phyloP scores from a whole-genome alignment of 2,888 invertebrate species.

The Drosophila trichaetosa region DNA sequence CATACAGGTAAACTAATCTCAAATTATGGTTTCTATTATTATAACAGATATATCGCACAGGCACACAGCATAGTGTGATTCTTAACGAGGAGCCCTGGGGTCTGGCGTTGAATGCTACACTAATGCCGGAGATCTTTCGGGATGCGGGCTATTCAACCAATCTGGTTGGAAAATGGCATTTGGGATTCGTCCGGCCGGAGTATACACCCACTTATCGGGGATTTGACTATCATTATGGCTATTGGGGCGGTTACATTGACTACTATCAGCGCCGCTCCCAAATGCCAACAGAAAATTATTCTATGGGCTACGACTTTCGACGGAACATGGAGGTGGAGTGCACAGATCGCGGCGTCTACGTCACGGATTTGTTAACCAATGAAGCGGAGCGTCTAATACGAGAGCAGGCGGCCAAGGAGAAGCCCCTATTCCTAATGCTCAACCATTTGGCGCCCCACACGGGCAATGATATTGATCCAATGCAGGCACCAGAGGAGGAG shows the following conservation, averaged over 20 bases:
- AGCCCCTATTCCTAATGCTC: conserved; percentile 92
- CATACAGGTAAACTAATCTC: conserved; percentile 87
- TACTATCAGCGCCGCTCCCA: conserved; percentile 89
- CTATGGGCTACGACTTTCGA: conserved; percentile 86
- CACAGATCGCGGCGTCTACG: conserved; percentile 86
- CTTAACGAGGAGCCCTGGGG: conserved; percentile 89
- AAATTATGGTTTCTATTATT: not conserved
- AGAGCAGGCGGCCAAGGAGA: conserved; percentile 31
- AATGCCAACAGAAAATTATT: conserved; percentile 77
- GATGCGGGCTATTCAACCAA: conserved; percentile 92
- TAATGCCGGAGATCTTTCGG: conserved; percentile 89
- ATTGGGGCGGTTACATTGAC: conserved; percentile 92
- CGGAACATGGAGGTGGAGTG: conserved; percentile 86
- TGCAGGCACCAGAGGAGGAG: conserved; percentile 91
- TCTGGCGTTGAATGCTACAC: conserved; percentile 88
- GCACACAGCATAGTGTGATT: conserved; percentile 90
- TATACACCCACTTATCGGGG: conserved; percentile 90
- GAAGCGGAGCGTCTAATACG: conserved; percentile 88
- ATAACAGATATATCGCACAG: conserved; percentile 82
- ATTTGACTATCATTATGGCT: conserved; percentile 93
- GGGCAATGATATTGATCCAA: conserved; percentile 88
- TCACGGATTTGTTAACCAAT: conserved; percentile 89
- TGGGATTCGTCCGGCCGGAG: conserved; percentile 89
- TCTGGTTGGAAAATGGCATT: conserved; percentile 96
- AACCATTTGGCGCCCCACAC: conserved; percentile 93